Conservation (phyloP, 1,140 invertebrate genomes). For the Drosophila elegans region DNA sequence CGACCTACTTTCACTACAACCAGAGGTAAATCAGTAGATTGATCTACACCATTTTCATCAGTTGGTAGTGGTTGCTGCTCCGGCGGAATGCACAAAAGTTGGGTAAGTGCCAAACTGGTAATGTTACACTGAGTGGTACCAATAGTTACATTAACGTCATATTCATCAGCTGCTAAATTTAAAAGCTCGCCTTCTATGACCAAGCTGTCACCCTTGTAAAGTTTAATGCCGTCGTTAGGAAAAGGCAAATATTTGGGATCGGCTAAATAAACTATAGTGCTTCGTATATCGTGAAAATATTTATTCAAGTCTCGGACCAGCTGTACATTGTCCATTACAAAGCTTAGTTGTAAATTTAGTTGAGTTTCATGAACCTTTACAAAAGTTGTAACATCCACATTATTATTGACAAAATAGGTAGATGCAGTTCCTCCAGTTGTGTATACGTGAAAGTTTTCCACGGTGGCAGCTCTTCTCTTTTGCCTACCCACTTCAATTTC, state of each 20-base stretch:
- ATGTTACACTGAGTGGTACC: constrained; percentile 95
- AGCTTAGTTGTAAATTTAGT: constrained; percentile 91
- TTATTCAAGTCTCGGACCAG: constrained; percentile 94
- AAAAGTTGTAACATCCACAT: constrained; percentile 65
- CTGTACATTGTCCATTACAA: constrained; percentile 98
- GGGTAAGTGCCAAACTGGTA: constrained; percentile 94
- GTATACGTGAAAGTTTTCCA: constrained; percentile 56
- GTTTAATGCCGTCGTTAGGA: constrained; percentile 91
- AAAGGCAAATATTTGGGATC: constrained; percentile 97
- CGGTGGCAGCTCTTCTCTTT: constrained; percentile 17
- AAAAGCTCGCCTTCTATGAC: constrained; percentile 98
- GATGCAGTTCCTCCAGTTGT: constrained; percentile 30
- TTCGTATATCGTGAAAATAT: constrained; percentile 91
- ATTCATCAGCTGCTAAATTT: constrained; percentile 95
- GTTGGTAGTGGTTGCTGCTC: constrained; percentile 93
- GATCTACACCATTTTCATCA: constrained; percentile 92
- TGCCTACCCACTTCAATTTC: background rate
- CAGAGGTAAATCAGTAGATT: constrained; percentile 91
- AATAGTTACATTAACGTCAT: constrained; percentile 97
- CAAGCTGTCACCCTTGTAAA: constrained; percentile 97
- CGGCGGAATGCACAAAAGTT: constrained; percentile 96
- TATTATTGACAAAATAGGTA: constrained; percentile 44
- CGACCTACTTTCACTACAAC: constrained; percentile 96
- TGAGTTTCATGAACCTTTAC: constrained; percentile 86
- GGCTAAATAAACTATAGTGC: constrained; percentile 94